phyloP scores from a whole-genome alignment of 2,888 invertebrate species.

The Temnothorax ravouxi region DNA sequence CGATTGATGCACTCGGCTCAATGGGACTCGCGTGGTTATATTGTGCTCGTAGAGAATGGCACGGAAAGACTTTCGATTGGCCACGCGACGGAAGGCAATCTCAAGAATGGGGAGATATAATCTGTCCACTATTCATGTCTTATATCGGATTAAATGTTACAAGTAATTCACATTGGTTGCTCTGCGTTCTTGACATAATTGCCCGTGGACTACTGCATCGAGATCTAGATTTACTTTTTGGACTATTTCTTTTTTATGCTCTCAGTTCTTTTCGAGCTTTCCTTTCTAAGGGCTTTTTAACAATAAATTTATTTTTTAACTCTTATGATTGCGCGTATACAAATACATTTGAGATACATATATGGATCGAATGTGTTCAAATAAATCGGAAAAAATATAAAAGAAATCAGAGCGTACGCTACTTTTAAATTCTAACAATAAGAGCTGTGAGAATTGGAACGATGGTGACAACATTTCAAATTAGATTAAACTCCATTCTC shows the following conservation, averaged over 20 bases:
- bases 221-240: slow-evolving; percentile 7
- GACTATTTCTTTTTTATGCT: not conserved
- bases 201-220: not conserved
- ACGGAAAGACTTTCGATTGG: slow-evolving; percentile 9
- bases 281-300: not conserved
- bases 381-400: slow-evolving; percentile 28
- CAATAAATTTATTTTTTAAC: slow-evolving; percentile 20
- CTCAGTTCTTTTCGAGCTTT: not conserved
- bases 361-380: slow-evolving; percentile 42
- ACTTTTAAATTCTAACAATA: slow-evolving; percentile 38
- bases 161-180: slow-evolving; percentile 24
- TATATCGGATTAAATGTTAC: slow-evolving; percentile 43
- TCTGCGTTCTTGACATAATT: slow-evolving; percentile 17
- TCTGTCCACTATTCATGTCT: slow-evolving; percentile 29
- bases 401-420: slow-evolving; percentile 9
- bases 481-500: slow-evolving; percentile 23
- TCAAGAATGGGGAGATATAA: slow-evolving; percentile 32
- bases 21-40: slow-evolving; percentile 33
- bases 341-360: not conserved
- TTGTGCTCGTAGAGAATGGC: slow-evolving; percentile 26
- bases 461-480: slow-evolving; percentile 43
- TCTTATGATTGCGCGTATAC: not conserved
- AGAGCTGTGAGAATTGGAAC: not conserved
- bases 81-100: slow-evolving; percentile 7
- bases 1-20: slow-evolving; percentile 16